Base-by-base conservation (phyloP, 1,140 invertebrate species). In the Megathymus violae region DNA sequence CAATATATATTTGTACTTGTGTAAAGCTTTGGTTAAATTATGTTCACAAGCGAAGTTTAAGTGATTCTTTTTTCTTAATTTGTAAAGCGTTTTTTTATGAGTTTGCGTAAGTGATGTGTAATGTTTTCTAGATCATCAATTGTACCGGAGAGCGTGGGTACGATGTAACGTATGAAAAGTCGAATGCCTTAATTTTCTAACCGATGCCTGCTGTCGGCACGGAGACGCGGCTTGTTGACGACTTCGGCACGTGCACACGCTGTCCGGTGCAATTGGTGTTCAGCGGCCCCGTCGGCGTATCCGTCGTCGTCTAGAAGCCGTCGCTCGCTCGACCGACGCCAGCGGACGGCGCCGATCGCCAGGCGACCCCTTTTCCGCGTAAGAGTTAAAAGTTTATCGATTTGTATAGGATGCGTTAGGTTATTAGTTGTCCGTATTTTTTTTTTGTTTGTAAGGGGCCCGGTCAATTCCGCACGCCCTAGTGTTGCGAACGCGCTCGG, bases 1-100 rank as follows among this genome's bases (percentile, higher is more conserved):
- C n/a, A n/a, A 78, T 82, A 81, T 74, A 69, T 76, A 76, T 80
- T 85, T 83, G 78, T 83, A 83, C 76, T 80, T 78, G 66, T 80
- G 76, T 80, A 78, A 79, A 80, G 79, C 80, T 84, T 74, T 68
- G 51, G 62, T 73, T 64, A 76, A 83, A 85, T 83, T 83, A 82
- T 87, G 84, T 82, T 82, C 52, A 31, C 40, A 14, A 43, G 36
- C 63, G 44, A 67, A 74, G 71, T 73, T 74, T 70, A 52, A 70
- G 72, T 69, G 67, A 77, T 69, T 71, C 63, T 44, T 44, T 40
- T 52, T 15, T 54, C 13, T 27, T 54, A 10, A 3, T 52, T 64
- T 51, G 54, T 65, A 75, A 68, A 63, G 54, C 46, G 47, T 63
- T 46, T 63, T 46, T 76, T 74, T 56, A 64, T 68, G 56, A 59